Evolutionary conservation across 2,888 invertebrate genomes (phyloP).

Genomic region (Lathronympha strigana): DNA sequence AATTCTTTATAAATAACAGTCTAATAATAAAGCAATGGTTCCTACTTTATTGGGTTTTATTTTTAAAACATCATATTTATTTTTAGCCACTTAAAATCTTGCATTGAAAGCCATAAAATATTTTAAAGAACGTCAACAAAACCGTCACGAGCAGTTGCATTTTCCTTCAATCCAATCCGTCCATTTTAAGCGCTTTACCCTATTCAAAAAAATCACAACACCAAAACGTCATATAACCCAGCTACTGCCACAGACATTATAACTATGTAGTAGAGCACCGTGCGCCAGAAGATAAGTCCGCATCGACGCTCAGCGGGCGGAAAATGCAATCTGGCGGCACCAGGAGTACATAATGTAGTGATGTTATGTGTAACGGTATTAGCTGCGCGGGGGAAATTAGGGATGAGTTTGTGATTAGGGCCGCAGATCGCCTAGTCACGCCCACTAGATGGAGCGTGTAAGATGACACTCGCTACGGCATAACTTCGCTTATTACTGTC

Average conservation of each 20-base stretch:
- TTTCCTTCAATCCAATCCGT: slow-evolving; percentile 15
- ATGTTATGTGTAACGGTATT: slow-evolving; percentile 36
- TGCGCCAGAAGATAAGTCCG: slow-evolving; percentile 35
- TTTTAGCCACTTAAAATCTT: background rate
- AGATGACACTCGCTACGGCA: no score
- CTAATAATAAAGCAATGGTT: no score
- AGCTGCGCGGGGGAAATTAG: slow-evolving; percentile 39
- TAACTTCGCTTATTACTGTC: no score
- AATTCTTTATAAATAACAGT: no score
- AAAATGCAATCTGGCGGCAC: slow-evolving; percentile 54
- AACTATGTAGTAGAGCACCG: background rate
- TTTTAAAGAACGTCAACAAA: background rate
- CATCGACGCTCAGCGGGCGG: slow-evolving; percentile 48
- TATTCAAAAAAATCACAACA: slow-evolving; percentile 8
- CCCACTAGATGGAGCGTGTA: background rate
- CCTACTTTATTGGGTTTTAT: background rate
- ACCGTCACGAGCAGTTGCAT: slow-evolving; percentile 7
- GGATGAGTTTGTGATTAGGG: background rate
- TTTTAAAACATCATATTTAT: background rate
- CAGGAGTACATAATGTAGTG: slow-evolving; percentile 41
- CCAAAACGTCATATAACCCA: background rate
- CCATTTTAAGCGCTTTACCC: slow-evolving; percentile 29
- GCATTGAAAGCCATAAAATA: background rate
- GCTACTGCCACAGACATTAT: background rate
- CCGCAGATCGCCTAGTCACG: background rate